Percentiles rank a stretch among this genome's conserved stretches.
These are phyloP conservation scores for Ceramica pisi DNA, from an alignment of 2,888 invertebrate species.

Conservation along the genomic window DNA sequence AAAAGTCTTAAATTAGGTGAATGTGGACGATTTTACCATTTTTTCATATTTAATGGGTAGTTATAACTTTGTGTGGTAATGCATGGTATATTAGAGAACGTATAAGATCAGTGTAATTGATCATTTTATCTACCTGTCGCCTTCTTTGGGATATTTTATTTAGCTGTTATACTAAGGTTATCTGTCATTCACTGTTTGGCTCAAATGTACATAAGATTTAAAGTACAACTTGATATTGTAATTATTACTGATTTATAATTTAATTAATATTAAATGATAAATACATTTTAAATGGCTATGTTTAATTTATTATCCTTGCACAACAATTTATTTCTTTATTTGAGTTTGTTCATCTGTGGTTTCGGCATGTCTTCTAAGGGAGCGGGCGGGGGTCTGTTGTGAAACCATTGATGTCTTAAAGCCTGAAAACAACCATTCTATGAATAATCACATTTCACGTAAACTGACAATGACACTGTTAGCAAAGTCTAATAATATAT, in stretches of 20 bases:
- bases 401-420: constrained; percentile 93
- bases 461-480: no score
- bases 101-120: constrained; percentile 35
- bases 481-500: no score
- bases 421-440: constrained; percentile 90
- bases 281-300: constrained; percentile 67
- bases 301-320: constrained; percentile 61
- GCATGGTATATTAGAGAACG: constrained; percentile 27
- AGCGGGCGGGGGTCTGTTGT: constrained; percentile 92
- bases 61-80: constrained; percentile 47
- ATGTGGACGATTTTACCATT: constrained; percentile 49
- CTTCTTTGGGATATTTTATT: constrained; percentile 58
- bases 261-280: constrained; percentile 71
- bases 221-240: constrained; percentile 83
- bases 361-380: constrained; percentile 93
- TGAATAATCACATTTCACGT: no score
- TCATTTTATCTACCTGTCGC: constrained; percentile 39
- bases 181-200: constrained; percentile 70
- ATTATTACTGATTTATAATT: constrained; percentile 76
- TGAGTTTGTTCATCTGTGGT: constrained; percentile 84
- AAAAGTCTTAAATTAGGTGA: constrained; percentile 39
- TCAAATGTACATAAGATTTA: constrained; percentile 78
- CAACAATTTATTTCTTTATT: constrained; percentile 71
- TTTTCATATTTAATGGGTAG: constrained; percentile 49
- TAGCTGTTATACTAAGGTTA: constrained; percentile 56